Conservation (phyloP, 1,140 invertebrate genomes). For the Sinella curviseta region DNA sequence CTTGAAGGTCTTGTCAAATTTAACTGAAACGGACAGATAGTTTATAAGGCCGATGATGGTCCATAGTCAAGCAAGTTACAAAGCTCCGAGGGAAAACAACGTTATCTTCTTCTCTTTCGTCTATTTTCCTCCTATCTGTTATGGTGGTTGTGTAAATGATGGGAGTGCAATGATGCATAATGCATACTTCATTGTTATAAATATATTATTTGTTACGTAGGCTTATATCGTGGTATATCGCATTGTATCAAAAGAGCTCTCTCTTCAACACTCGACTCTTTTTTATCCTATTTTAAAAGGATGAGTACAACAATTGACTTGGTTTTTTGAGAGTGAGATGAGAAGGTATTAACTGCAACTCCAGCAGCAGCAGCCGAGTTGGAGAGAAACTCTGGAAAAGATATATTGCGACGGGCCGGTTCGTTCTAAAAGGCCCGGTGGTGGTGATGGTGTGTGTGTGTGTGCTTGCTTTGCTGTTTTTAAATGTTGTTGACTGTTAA, state of each 20-base stretch:
- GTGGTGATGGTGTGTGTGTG: not conserved
- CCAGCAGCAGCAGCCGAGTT: too few relatives aligned
- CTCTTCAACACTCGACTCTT: constrained; percentile 12
- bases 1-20: not conserved
- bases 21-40: not conserved
- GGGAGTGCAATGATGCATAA: not conserved
- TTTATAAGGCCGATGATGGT: not conserved
- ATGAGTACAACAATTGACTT: constrained; percentile 25
- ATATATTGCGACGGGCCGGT: not conserved
- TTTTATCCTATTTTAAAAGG: constrained; percentile 1
- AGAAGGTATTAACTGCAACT: not conserved
- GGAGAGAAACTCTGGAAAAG: not conserved
- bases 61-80: not conserved
- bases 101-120: not conserved
- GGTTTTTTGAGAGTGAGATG: not conserved
- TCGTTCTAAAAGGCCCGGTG: not conserved
- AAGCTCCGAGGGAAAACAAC: not conserved
- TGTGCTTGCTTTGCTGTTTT: too few relatives aligned
- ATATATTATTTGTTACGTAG: not conserved
- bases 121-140: not conserved
- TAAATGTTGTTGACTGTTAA: too few relatives aligned
- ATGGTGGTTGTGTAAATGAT: not conserved
- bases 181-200: not conserved
- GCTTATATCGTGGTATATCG: not conserved
- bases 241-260: not conserved